These are phyloP conservation scores for Pyralis farinalis DNA, from an alignment of 2,888 invertebrate species.

Conservation along the genomic window DNA sequence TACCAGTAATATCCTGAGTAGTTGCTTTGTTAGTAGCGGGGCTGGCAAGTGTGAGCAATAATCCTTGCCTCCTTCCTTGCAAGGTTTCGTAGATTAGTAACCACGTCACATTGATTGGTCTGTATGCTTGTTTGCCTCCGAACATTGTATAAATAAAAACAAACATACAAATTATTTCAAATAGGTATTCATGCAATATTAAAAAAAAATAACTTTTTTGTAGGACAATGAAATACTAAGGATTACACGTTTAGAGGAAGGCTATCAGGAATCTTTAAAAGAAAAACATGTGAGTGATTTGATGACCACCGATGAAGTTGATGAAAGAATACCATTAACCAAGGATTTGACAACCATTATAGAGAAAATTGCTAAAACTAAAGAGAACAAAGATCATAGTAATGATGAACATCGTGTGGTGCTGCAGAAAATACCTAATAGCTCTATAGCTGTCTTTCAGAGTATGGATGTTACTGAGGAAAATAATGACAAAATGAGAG, in stretches of 20 bases:
- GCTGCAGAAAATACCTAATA: constrained; percentile 81
- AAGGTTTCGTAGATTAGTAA: no score
- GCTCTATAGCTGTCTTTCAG: constrained; percentile 84
- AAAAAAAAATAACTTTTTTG: no score
- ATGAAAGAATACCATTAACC: constrained; percentile 60
- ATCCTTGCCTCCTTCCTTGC: no score
- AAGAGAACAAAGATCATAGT: constrained; percentile 32
- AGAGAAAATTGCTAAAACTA: constrained; percentile 68
- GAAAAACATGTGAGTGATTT: constrained; percentile 28
- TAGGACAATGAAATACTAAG: constrained; percentile 66
- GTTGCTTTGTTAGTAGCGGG: no score
- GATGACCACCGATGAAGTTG: constrained; percentile 31
- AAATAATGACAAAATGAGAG: constrained; percentile 75
- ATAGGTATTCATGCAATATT: no score
- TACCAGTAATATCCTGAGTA: no score
- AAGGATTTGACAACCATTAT: constrained; percentile 80
- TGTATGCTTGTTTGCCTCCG: no score
- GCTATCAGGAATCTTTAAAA: constrained; percentile 60
- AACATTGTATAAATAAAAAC: no score
- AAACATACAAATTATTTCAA: no score
- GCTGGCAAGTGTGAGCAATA: no score
- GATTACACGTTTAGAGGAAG: constrained; percentile 71
- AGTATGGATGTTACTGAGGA: constrained; percentile 60
- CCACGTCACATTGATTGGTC: no score
- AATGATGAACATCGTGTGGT: constrained; percentile 44